Evolutionary conservation across 2,113 vertebrate species (phyloP), one percentile per base, ranked within the genome.

Genomic region (Centropristis striata): DNA sequence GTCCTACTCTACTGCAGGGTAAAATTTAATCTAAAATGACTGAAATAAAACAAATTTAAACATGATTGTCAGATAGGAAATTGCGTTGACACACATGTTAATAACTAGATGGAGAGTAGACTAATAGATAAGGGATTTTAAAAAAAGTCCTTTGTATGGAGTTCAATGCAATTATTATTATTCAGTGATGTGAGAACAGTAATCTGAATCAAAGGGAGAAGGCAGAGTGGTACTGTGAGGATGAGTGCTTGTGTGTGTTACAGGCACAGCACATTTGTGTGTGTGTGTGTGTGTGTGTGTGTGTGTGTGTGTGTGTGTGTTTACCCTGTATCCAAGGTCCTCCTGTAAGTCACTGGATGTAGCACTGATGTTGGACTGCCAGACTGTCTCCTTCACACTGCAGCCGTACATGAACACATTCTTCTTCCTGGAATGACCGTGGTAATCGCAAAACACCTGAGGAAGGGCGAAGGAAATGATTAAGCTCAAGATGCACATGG

Each of bases 391-490:
- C 85, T 98, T 99, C 80, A 99, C 91, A 59, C 98, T 99, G 94
- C 98, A 99, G 85, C 98, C 98, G 46, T 99, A 99, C 97, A 99
- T 98, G 83, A 99, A 99, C 0, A 99, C 97, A 20, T 99, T 99
- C 93, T 99, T 99, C 95, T 99, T 99, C 71, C 98, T 96, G 71
- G 98, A 99, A 88, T 99, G 98, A 66, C 98, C 98, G 51, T 99
- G 98, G 88, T 99, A 99, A 93, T 99, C 98, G 23, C 95, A 95
- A 80, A 94, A 95, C 16, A 95, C 94, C 95, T 95, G 63, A 27
- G 20, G n/a, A 73, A 74, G 2, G 32, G 20, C n/a, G n/a, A n/a
- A 54, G 15, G 14, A 74, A 15, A 60, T 47, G 2, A 66, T 18
- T 27, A 20, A 42, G 13, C 12, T 51, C 21, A 49, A 18, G 7